Base-by-base conservation (phyloP, 2,797 vertebrate genomes). In the Pseudotriccus pelzelni region DNA sequence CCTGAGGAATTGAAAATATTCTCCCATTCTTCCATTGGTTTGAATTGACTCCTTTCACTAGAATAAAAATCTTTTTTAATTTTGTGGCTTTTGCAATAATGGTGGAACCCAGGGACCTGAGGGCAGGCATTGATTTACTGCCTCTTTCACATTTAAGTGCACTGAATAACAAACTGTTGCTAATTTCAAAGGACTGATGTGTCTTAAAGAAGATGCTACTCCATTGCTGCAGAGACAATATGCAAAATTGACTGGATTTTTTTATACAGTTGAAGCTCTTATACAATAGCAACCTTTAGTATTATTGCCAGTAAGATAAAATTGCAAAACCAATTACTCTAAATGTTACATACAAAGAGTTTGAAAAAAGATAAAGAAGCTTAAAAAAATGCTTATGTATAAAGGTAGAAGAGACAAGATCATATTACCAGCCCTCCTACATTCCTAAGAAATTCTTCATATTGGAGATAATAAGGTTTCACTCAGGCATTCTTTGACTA, bases 21-120 rank as follows among this genome's bases (percentile, higher is more conserved):
- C 6, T 72, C 23, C 34, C 7, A 8, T 69, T 79, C 50, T 58
- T 66, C 43, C 22, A 39, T 80, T 58, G 34, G 34, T 84, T 69
- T 90, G 58, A 88, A 78, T 3, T 60, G 44, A 34, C 49, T 69
- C n/a, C 24, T 3, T 75, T 70, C 0, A 2, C 49, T 56, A 44
- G 66, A 90, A 74, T 67, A 70, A 95, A 69, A 81, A 84, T 60
- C 32, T 77, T 63, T 49, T 72, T 93, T 90, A 56, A 90, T 90
- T 94, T 92, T 93, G 69, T 66, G 52, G 82, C 73, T 89, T 84
- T 86, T 90, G 73, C 91, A 89, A 41, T 86, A 74, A 67, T n/a
- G 22, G 44, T 60, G 37, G n/a, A 83, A 72, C 44, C 4, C 7
- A 43, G 73, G 52, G 56, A 52, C 64, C 41, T 21, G 58, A 86